Evolutionary conservation across 2,888 invertebrate species (phyloP), one percentile per base, ranked within the genome.

Genomic region (Papilio protenor): DNA sequence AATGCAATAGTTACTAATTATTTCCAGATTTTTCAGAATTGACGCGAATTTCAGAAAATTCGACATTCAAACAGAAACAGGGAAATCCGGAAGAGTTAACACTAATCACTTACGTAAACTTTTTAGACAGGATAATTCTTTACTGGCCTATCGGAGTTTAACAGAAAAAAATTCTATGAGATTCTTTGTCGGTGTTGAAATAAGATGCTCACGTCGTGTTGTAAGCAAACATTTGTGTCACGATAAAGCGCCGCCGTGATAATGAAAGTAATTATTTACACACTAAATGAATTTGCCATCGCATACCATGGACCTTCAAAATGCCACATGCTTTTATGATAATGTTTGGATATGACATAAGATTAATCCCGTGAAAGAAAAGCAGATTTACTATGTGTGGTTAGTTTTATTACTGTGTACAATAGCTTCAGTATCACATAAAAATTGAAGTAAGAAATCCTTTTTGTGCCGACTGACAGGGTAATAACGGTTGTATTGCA

Each of bases 181-280:
- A 59, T 74, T 76, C 40, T 61, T 45, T 55, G 75, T 40, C 47
- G 71, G 75, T 78, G 78, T 78, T 78, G 75, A 75, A 75, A 78
- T 71, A 78, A 78, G 70, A 47, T 52, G 64, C 14, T 71, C 75
- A 72, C 75, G 78, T 78, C 45, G 70, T 33, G 70, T 45, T 49
- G 64, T 71, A 23, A 14, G 49, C 64, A 78, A 78, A 78, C 75
- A 78, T 78, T 78, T 78, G 27, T 78, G 78, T 75, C 78, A 78
- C 75, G 78, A 78, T 78, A 78, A 77, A 75, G 40, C 71, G 75
- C 61, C 78, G 23, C 75, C 52, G 49, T 78, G 78, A 78, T 78
- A 78, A 75, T 78, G 78, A 75, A 78, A 75, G 75, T 78, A 78
- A 78, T 75, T 78, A 78, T 78, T 78, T 75, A 78, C 71, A 55